Evolutionary conservation across 2,113 vertebrate genomes (phyloP), one percentile per base, ranked within the genome.

Genomic region (Rhinolophus sinicus): DNA sequence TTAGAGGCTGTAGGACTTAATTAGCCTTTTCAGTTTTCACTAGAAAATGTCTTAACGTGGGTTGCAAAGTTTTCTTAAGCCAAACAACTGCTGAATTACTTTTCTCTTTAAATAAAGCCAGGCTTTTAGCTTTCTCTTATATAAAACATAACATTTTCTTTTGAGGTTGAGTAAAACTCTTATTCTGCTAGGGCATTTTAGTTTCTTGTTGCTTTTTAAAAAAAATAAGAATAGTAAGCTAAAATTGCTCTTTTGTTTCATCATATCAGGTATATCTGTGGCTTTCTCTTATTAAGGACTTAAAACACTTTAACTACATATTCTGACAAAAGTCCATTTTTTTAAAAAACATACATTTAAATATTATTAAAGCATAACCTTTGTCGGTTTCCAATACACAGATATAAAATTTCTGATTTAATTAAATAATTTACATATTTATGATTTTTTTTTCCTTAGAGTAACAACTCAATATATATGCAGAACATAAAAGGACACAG

Each of bases 11-110:
- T 83, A 94, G 70, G 38, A 89, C 44, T 60, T 86, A 94, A 65
- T 84, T 96, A 84, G 35, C 88, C 35, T 76, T 92, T 98, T 93
- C 2, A 80, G 8, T 96, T 90, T 97, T 86, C 65, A 94, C 76
- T 97, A 81, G 47, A 96, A 97, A 90, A 87, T 90, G 14, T 90
- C 40, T 96, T 67, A 83, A 73, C 58, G 28, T 82, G 50, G 93
- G 52, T 33, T 82, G 9, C 5, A 30, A 88, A 95, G 60, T 58
- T 50, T 70, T 97, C 56, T 75, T 58, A 90, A 96, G 21, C 30
- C 91, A 86, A 92, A 88, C 75, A 56, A 62, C 56, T 93, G 40
- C 80, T 84, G 72, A 92, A 94, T 95, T 50, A 2, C 88, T 98
- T 95, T 92, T 15, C 16, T 95, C 86, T 67, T 40, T 7, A 54